Conservation (phyloP, 2,113 vertebrate species). For the Nesogale talazaci region DNA sequence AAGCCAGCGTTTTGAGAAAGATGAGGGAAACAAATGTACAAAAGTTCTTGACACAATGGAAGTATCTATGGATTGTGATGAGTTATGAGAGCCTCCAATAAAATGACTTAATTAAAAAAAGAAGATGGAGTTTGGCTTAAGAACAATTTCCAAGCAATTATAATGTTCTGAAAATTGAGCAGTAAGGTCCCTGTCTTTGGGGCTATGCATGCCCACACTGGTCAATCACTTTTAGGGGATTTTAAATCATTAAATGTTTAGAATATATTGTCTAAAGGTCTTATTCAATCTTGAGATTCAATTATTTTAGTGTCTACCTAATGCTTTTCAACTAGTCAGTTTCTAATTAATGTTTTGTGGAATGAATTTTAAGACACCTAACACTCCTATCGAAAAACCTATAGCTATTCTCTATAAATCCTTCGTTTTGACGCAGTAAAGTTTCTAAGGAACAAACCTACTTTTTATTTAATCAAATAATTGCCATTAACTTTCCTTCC, state of each 20-base stretch:
- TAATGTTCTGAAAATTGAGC: not conserved
- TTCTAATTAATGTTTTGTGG: slow-evolving; percentile 30
- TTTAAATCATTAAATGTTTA: not conserved
- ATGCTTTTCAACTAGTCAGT: not conserved
- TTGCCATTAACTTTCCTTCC: slow-evolving; percentile 12
- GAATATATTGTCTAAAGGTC: not conserved
- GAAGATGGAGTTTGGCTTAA: not conserved
- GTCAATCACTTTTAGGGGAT: not conserved
- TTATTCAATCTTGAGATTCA: not conserved
- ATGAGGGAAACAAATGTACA: too few species aligned
- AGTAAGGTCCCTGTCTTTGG: not conserved
- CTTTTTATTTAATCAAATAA: slow-evolving; percentile 28
- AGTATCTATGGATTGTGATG: too few species aligned
- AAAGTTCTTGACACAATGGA: too few species aligned
- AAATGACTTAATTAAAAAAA: too few species aligned
- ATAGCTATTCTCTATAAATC: not conserved
- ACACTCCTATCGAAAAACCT: too few species aligned
- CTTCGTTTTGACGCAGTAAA: not conserved
- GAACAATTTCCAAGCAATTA: slow-evolving; percentile 32
- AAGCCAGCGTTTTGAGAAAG: too few species aligned
- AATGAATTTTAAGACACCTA: not conserved
- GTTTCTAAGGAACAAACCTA: slow-evolving; percentile 6
- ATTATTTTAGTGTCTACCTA: slow-evolving; percentile 7
- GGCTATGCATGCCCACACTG: slow-evolving; percentile 1
- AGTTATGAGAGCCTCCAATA: too few species aligned